Evolutionary conservation across 92 coral and sea anemone genomes (phyloP).

Genomic region (Meandrina meandrites): DNA sequence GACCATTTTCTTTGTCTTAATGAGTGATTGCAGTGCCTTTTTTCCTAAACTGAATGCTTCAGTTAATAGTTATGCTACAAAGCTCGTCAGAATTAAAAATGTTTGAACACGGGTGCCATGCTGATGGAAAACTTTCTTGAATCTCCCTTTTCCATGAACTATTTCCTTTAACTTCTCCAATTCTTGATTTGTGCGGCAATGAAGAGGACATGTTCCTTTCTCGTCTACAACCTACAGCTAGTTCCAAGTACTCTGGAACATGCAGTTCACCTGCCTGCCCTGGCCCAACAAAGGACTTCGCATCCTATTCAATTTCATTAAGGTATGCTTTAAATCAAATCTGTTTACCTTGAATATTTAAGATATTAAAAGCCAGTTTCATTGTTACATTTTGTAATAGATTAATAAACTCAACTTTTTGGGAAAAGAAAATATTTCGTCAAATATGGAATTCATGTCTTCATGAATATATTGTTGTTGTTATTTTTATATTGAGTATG

Average conservation of each 20-base stretch:
- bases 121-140: no score
- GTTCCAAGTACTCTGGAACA: constrained; percentile 37
- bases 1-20: no score
- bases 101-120: no score
- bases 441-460: not conserved
- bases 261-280: constrained; percentile 57
- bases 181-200: no score
- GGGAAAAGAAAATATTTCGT: no score
- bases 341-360: constrained; percentile 2
- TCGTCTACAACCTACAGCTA: constrained; percentile 35
- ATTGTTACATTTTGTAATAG: not conserved
- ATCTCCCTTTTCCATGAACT: no score
- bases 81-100: no score
- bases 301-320: constrained; percentile 51
- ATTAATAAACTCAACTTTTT: not conserved
- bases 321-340: constrained; percentile 20
- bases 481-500: constrained; percentile 15
- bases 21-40: no score
- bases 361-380: constrained; percentile 3
- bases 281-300: constrained; percentile 41
- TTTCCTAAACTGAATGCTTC: no score
- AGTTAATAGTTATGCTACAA: no score
- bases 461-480: not conserved
- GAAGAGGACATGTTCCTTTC: no score
- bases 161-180: no score